Evolutionary conservation across 2,113 vertebrate genomes (phyloP).

Genomic region (Trichomycterus rosablanca): DNA sequence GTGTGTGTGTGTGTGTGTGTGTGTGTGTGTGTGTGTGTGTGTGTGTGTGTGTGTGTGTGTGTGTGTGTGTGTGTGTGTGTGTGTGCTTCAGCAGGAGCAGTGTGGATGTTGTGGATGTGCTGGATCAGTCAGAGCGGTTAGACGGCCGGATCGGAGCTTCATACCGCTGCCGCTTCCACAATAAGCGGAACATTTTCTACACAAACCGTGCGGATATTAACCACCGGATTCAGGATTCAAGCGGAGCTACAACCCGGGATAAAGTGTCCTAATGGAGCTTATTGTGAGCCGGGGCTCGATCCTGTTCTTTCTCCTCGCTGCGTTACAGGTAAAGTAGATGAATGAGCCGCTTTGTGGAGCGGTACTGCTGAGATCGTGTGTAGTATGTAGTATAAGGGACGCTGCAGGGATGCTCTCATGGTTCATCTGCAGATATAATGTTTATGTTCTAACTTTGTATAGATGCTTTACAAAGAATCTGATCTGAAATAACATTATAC

Average conservation of each 20-base stretch:
- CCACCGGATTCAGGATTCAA: neutral
- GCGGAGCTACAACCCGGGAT: neutral
- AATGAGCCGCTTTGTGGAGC: too few relatives aligned
- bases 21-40: neutral
- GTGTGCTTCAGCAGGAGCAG: conserved; percentile 33
- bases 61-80: neutral
- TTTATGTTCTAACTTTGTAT: too few relatives aligned
- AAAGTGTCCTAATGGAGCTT: conserved; percentile 20
- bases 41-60: conserved; percentile 4
- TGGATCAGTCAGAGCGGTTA: conserved; percentile 20
- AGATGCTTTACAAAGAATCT: too few relatives aligned
- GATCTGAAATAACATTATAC: too few relatives aligned
- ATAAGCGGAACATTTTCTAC: neutral
- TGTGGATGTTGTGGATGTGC: too few relatives aligned
- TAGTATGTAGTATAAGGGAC: too few relatives aligned
- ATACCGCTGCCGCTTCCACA: conserved; percentile 14
- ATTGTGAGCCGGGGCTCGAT: conserved; percentile 15
- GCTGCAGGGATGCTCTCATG: too few relatives aligned
- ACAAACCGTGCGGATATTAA: conserved; percentile 4
- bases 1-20: too few relatives aligned
- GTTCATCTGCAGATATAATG: too few relatives aligned
- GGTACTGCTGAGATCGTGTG: neutral
- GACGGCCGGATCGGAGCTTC: conserved; percentile 12
- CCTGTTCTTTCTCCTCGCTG: conserved; percentile 24
- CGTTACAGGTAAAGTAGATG: conserved; percentile 22